Conservation (phyloP, 2,888 invertebrate species). For the Lasioglossum lativentre region DNA sequence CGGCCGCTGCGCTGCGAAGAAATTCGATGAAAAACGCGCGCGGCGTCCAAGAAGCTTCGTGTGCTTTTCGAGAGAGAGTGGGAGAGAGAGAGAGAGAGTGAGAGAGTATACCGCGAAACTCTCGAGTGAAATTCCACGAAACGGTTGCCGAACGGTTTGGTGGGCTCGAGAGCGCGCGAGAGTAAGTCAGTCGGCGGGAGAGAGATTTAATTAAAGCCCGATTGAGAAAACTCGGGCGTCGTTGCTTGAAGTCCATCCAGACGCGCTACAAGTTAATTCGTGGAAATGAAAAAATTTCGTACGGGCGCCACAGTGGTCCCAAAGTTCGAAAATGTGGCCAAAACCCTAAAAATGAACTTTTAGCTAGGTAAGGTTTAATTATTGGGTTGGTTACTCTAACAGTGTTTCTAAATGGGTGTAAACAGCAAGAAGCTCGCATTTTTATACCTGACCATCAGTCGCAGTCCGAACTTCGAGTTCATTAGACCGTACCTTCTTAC, state of each 20-base stretch:
- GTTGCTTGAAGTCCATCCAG: neutral
- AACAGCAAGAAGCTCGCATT: too few relatives aligned
- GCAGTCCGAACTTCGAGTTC: too few relatives aligned
- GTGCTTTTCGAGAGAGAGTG: conserved; percentile 26
- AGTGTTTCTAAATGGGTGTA: too few relatives aligned
- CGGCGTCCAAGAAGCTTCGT: conserved; percentile 2
- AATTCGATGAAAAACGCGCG: conserved; percentile 54
- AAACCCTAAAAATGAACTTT: too few relatives aligned
- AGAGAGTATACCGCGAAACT: conserved; percentile 41
- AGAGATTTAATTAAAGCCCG: conserved; percentile 50
- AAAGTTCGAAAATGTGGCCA: too few relatives aligned
- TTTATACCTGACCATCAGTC: too few relatives aligned
- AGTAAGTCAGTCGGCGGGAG: conserved; percentile 16
- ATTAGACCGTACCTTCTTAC: too few relatives aligned
- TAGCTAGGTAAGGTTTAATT: too few relatives aligned
- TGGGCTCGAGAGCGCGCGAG: conserved; percentile 9
- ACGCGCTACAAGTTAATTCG: conserved; percentile 31
- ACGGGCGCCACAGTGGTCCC: too few relatives aligned
- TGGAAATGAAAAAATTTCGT: conserved; percentile 20
- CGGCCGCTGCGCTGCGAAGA: conserved; percentile 42
- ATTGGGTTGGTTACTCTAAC: too few relatives aligned
- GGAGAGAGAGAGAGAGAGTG: neutral
- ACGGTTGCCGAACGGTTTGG: conserved; percentile 14
- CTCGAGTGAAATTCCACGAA: conserved; percentile 43
- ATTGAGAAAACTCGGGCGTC: conserved; percentile 32